Base-by-base conservation (phyloP, 2,113 vertebrate species). In the Phoxinus phoxinus region DNA sequence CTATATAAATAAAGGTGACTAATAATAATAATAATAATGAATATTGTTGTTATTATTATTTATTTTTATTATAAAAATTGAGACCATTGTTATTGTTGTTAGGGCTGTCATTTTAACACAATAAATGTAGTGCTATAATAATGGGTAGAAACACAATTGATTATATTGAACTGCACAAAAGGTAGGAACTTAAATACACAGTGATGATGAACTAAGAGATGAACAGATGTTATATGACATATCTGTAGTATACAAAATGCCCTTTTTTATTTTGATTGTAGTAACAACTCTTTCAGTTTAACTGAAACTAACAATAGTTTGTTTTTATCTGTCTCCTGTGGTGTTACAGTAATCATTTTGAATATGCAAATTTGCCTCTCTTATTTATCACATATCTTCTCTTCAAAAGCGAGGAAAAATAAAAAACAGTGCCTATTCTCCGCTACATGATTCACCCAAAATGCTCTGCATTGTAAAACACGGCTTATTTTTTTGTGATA, bases 291-390 rank as follows among this genome's bases (percentile, higher is more conserved):
- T 58, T 58, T 32, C 8, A 25, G 32, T 83, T 73, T 41, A 25
- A 83, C 37, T 15, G 23, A 5, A 83, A 72, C 13, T 15, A 83
- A 27, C 23, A 30, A 81, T 23, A 30, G 35, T 12, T 32, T 83
- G 1, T 37, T 32, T 72, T 32, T 30, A 5, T 41, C 37, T 30
- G 17, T 63, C 8, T 12, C 51, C 25, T 46, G 46, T 53, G 37
- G 19, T 74, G 41, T 73, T 63, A 59, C 71, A 61, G 37, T 61
- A 84, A 74, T 61, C 27, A 46, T 84, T 32, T 15, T 10, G 41
- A 63, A 63, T 75, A 48, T 63, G 19, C 6, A 2, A 58, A 78
- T 78, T 1, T 3, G 8, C 41, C 41, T 9, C 71, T 73, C 11
- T 5, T 17, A 46, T 73, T 25, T 4, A 74, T 74, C 71, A 17